phyloP scores from a whole-genome alignment of 2,888 invertebrate genomes.

The Cyaniris semiargus region DNA sequence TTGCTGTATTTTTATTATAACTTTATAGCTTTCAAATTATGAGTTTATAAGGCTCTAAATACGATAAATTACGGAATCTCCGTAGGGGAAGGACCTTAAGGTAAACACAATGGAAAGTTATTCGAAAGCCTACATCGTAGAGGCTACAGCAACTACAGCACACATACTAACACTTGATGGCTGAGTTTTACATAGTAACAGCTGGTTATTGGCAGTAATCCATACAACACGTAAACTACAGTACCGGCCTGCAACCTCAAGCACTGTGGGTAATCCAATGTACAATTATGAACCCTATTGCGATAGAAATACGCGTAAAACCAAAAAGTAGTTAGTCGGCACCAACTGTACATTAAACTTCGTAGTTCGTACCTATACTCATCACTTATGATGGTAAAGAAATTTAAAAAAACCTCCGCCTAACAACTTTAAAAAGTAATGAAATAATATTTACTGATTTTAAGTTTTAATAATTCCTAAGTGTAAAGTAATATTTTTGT shows the following conservation, averaged over 20 bases:
- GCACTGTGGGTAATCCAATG: neutral
- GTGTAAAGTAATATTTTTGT: too few relatives aligned
- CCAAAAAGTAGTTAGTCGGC: neutral
- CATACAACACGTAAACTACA: constrained; percentile 57
- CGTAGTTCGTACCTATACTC: neutral
- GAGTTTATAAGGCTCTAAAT: too few relatives aligned
- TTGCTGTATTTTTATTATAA: too few relatives aligned
- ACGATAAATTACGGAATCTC: too few relatives aligned
- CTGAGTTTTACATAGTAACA: constrained; percentile 56
- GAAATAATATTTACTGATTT: too few relatives aligned
- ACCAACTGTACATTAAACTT: neutral
- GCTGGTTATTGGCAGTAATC: constrained; percentile 62
- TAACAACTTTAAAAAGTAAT: too few relatives aligned
- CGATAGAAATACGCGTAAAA: neutral
- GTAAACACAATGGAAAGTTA: constrained; percentile 32
- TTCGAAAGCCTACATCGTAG: constrained; percentile 53
- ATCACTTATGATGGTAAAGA: constrained; percentile 3
- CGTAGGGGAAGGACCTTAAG: too few relatives aligned
- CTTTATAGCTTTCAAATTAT: too few relatives aligned
- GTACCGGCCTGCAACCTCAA: constrained; percentile 4
- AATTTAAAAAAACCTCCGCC: too few relatives aligned
- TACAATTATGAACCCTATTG: neutral
- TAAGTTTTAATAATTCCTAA: too few relatives aligned
- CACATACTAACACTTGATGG: constrained; percentile 50
- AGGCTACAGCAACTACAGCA: constrained; percentile 44